Percentiles rank a stretch among this genome's conserved stretches.
These are phyloP conservation scores for Hystrix brachyura DNA, from an alignment of 2,113 vertebrate genomes.

Conservation along the genomic window DNA sequence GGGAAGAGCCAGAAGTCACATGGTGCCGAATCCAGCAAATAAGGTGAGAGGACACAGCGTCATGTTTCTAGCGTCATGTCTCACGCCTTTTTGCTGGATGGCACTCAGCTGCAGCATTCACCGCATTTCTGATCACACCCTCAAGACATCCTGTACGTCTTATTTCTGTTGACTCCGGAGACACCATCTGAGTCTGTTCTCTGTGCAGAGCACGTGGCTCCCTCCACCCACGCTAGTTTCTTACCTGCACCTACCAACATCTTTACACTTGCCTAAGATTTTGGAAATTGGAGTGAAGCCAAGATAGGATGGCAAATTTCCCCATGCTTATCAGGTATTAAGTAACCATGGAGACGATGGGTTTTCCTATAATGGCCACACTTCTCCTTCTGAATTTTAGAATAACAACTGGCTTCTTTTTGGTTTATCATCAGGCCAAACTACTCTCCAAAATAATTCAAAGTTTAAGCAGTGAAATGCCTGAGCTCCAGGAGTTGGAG, in stretches of 20 bases:
- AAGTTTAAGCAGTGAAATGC: not conserved
- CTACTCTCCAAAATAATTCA: not conserved
- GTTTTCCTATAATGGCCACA: not conserved
- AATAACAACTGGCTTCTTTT: not conserved
- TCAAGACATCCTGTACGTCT: not conserved
- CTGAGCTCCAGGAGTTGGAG: not conserved
- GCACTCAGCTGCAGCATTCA: not conserved
- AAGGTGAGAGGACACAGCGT: not conserved
- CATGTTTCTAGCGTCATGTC: not conserved
- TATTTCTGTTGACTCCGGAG: accelerated
- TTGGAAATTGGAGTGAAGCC: not conserved
- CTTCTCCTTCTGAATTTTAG: not conserved
- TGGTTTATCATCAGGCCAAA: not conserved
- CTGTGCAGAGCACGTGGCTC: accelerated
- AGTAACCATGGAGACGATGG: not conserved
- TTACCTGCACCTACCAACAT: too few relatives aligned
- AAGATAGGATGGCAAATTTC: not conserved
- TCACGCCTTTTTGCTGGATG: not conserved
- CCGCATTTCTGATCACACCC: not conserved
- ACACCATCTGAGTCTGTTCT: not conserved
- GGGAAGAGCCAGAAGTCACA: not conserved
- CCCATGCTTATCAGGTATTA: accelerated
- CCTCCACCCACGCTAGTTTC: accelerated
- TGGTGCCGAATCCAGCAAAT: not conserved
- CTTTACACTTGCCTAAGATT: not conserved